phyloP scores from a whole-genome alignment of 2,888 invertebrate species.

The Trissolcus japonicus region DNA sequence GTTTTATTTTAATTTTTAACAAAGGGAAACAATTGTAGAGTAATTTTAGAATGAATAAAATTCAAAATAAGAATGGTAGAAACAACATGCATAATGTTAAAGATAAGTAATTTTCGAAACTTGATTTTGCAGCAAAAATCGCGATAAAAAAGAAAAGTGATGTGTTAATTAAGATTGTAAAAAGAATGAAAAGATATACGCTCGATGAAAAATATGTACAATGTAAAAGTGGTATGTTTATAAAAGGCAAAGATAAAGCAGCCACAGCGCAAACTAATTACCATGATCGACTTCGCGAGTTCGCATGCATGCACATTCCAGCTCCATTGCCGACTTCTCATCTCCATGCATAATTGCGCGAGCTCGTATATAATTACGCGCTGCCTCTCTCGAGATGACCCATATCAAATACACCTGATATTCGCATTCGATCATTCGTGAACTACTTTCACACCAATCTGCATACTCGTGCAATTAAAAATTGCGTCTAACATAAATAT shows the following conservation, averaged over 20 bases:
- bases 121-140: too few relatives aligned
- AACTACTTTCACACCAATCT: slow-evolving; percentile 48
- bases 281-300: slow-evolving; percentile 15
- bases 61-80: too few relatives aligned
- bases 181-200: too few relatives aligned
- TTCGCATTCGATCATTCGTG: slow-evolving; percentile 44
- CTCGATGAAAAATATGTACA: neutral
- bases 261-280: slow-evolving; percentile 4
- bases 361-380: slow-evolving; percentile 38
- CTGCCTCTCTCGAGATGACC: slow-evolving; percentile 35
- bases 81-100: too few relatives aligned
- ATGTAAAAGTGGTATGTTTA: neutral
- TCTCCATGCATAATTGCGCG: slow-evolving; percentile 47
- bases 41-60: too few relatives aligned
- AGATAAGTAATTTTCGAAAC: too few relatives aligned
- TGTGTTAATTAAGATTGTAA: too few relatives aligned
- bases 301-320: slow-evolving; percentile 39
- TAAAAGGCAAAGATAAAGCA: too few relatives aligned
- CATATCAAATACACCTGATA: slow-evolving; percentile 38
- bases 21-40: too few relatives aligned
- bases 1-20: too few relatives aligned
- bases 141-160: too few relatives aligned
- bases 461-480: slow-evolving; percentile 30
- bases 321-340: slow-evolving; percentile 39
- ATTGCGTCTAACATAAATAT: neutral